Evolutionary conservation across 2,888 invertebrate genomes (phyloP), one percentile per base, ranked within the genome.

Genomic region (Graphium colonna): DNA sequence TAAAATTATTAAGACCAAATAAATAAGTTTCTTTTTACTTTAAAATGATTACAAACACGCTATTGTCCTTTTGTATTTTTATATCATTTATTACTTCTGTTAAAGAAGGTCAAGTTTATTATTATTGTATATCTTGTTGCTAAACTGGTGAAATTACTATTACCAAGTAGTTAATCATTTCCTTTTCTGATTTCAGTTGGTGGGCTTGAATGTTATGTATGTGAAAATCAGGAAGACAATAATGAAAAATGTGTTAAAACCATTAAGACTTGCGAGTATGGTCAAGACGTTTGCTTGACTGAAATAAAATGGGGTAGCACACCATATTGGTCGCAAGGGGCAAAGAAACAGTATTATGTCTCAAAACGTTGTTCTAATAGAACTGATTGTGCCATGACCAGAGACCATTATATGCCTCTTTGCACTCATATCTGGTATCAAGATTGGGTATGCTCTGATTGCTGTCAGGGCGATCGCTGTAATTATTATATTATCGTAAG

Each of bases 371-470:
- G 98, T 88, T 94, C 97, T 9, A 94, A 94, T 0, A 94, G 94
- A 75, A 92, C 92, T 0, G 92, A 93, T 60, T 98, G 98, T 76
- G 94, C 95, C 17, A 89, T 90, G 56, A 93, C 92, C 48, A 91
- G 95, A 56, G 92, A 91, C 52, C 90, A 91, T 36, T 93, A 93
- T 67, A 96, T 95, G 94, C 92, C 92, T 5, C 91, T 93, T 55
- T 98, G 97, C 70, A 95, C 96, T 0, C 94, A 96, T 69, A 96
- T 97, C 65, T 96, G 96, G 97, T 98, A 98, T 72, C 95, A 97
- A 73, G 98, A 98, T 82, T 98, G 98, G 98, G 94, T 94, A 60
- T 98, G 98, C 82, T 95, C 96, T 0, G 97, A 98, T 77, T 98
- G 98, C 81, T 98, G 98, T 75, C 95, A 95, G 71, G 98, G 98